Base-by-base conservation (phyloP, 2,797 vertebrate species). In the Threskiornis aethiopicus region DNA sequence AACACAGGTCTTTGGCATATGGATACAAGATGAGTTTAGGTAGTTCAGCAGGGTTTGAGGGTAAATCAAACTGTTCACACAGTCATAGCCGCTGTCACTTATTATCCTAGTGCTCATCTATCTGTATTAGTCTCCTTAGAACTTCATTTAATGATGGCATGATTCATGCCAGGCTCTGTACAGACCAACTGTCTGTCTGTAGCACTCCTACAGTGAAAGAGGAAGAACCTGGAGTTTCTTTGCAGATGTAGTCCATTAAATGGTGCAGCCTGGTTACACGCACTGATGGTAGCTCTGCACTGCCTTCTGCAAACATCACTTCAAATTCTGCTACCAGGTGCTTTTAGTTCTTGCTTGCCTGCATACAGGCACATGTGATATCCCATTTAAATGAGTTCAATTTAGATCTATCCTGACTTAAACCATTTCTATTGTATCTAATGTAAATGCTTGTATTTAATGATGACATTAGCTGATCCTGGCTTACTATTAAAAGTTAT, bases 361-460 rank as follows among this genome's bases (percentile, higher is more conserved):
- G 28, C 28, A 17, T 46, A 16, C 57, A 58, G 44, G 52, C 51
- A 65, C 9, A 0, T 37, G 19, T 57, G 58, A 44, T 39, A n/a
- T 16, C 33, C 33, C 11, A 19, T 49, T 76, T 41, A 69, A 69
- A 71, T 62, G 8, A 49, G n/a, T 24, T 31, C 29, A 19, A 13
- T 73, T 84, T 49, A 49, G 61, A 46, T 49, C 26, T 65, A 1
- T 31, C 28, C 70, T 49, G 57, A 25, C 20, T n/a, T 59, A 47
- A 49, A 0, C 33, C 0, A 0, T 33, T 91, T 51, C 52, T 70
- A 0, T 42, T 57, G 31, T 11, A 75, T 39, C 46, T 65, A 13
- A 2, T 49, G 13, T 54, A 46, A 57, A 16, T 61, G 11, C 44
- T 67, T 44, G 11, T 57, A 16, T 78, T 71, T 47, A 47, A 18